Percentiles rank a stretch among this genome's conserved stretches.
These are phyloP conservation scores for Acrossocheilus wenchowensis DNA, from an alignment of 2,797 vertebrate species.

Conservation along the genomic window DNA sequence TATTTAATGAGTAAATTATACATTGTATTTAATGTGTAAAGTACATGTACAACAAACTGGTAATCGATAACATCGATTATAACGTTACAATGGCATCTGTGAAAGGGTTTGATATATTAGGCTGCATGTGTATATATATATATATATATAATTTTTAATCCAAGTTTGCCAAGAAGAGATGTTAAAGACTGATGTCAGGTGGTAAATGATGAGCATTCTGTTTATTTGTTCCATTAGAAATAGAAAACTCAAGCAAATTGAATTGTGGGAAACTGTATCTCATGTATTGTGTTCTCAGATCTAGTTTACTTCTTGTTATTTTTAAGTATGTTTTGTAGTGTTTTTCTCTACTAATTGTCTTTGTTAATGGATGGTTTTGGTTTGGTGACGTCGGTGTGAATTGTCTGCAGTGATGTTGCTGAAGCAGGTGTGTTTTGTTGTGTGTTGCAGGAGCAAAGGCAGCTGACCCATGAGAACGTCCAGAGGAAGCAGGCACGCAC, in stretches of 20 bases:
- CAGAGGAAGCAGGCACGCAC: slow-evolving; percentile 96
- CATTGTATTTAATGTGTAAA: too few relatives aligned
- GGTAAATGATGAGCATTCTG: background rate
- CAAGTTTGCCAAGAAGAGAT: too few relatives aligned
- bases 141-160: too few relatives aligned
- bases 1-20: too few relatives aligned
- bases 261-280: background rate
- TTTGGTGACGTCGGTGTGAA: background rate
- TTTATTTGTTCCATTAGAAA: background rate
- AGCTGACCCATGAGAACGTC: slow-evolving; percentile 96
- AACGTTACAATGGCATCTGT: background rate
- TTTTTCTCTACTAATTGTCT: background rate
- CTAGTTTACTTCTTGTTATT: too few relatives aligned
- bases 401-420: background rate
- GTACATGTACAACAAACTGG: too few relatives aligned
- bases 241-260: background rate
- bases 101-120: background rate
- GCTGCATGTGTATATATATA: background rate
- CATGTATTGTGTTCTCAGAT: too few relatives aligned
- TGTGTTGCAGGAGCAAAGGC: slow-evolving; percentile 88
- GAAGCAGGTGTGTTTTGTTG: background rate
- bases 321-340: too few relatives aligned
- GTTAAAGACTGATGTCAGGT: background rate
- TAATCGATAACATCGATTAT: background rate
- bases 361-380: background rate